Conservation (phyloP, 2,113 vertebrate species). For the Todiramphus saurophagus region DNA sequence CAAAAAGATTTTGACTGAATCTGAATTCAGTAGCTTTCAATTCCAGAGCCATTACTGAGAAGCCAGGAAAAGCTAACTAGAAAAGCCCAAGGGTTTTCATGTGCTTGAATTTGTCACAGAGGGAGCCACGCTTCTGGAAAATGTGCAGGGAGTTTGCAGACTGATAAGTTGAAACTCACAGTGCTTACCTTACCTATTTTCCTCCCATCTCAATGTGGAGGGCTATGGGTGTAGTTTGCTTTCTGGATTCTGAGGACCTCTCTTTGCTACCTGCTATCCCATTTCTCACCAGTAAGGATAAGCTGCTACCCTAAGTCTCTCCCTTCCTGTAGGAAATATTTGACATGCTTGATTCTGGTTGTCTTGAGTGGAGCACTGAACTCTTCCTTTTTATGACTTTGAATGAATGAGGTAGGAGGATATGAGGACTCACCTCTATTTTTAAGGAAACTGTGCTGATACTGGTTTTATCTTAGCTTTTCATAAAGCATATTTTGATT, state of each 20-base stretch:
- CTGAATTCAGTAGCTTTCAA: background rate
- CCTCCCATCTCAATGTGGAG: background rate
- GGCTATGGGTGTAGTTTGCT: fast-evolving
- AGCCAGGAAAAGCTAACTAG: background rate
- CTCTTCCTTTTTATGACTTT: background rate
- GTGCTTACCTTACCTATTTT: background rate
- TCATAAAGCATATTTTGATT: background rate
- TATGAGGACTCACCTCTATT: background rate
- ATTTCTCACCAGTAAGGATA: background rate
- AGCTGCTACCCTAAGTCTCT: background rate
- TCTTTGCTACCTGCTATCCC: background rate
- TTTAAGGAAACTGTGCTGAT: background rate
- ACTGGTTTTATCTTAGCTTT: background rate
- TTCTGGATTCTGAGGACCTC: background rate
- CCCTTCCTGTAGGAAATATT: background rate
- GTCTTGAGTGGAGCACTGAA: background rate
- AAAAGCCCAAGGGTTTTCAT: background rate
- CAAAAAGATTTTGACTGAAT: background rate
- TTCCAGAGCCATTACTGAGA: background rate
- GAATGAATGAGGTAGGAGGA: background rate
- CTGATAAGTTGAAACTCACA: background rate
- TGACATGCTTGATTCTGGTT: background rate
- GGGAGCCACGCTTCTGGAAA: background rate
- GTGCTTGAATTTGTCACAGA: background rate
- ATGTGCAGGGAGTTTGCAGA: background rate